phyloP scores from a whole-genome alignment of 2,797 vertebrate species.

The Enteromius unitaeniatus region DNA sequence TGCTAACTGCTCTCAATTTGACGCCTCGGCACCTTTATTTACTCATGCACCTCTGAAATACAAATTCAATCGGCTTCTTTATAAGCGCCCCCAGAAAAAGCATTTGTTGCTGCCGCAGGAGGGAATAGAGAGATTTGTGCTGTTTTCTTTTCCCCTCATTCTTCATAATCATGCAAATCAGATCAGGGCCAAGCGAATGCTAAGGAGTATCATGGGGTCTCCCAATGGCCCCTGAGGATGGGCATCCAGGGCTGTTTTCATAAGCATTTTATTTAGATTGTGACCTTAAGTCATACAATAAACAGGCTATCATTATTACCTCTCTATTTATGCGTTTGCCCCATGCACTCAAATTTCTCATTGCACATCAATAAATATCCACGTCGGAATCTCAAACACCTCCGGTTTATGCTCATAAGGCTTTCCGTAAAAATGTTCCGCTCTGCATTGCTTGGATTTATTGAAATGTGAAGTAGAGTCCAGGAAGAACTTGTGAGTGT shows the following conservation, averaged over 20 bases:
- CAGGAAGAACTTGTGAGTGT: neutral
- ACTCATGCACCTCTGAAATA: conserved; percentile 43
- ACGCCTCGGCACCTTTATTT: conserved; percentile 46
- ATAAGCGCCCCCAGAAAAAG: conserved; percentile 45
- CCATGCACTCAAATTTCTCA: conserved; percentile 11
- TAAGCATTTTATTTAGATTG: conserved; percentile 42
- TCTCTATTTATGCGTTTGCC: conserved; percentile 14
- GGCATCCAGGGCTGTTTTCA: conserved; percentile 48
- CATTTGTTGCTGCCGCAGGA: conserved; percentile 36
- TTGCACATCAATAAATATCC: conserved; percentile 22
- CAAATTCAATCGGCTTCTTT: conserved; percentile 55
- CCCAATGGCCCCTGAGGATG: conserved; percentile 28
- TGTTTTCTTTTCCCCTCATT: conserved; percentile 38
- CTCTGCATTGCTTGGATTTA: neutral
- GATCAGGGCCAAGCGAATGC: conserved; percentile 42
- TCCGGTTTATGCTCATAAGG: neutral
- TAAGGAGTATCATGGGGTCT: conserved; percentile 47
- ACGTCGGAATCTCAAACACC: neutral
- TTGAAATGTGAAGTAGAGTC: neutral
- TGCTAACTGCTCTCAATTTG: conserved; percentile 55
- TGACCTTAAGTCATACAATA: conserved; percentile 48
- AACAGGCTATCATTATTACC: conserved; percentile 36
- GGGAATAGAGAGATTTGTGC: conserved; percentile 47
- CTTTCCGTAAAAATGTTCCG: neutral
- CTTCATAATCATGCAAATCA: conserved; percentile 58